phyloP scores from a whole-genome alignment of 23 tunicate species.

The Trididemnum clinides region DNA sequence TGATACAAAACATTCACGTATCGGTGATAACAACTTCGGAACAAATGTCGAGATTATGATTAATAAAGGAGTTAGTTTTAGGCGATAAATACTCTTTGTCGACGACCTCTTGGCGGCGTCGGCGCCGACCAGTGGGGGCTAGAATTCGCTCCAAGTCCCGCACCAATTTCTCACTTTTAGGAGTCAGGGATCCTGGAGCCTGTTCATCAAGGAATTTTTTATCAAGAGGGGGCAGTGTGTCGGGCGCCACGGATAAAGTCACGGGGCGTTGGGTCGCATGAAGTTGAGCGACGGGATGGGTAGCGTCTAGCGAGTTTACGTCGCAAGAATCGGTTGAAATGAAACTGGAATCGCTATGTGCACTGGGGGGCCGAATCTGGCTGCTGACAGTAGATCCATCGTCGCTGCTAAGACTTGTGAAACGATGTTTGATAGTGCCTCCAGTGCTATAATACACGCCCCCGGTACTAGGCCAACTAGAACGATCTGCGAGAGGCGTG shows the following conservation, averaged over 20 bases:
- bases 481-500: background rate
- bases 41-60: too few relatives aligned
- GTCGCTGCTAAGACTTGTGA: conserved; percentile 59
- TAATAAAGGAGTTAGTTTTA: too few relatives aligned
- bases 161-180: conserved; percentile 69
- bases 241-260: conserved; percentile 33
- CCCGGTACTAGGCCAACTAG: background rate
- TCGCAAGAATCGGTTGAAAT: conserved; percentile 79
- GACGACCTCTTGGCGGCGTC: background rate
- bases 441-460: background rate
- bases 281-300: background rate
- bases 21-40: too few relatives aligned
- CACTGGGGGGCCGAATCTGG: conserved; percentile 52
- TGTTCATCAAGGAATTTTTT: background rate
- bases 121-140: conserved; percentile 62
- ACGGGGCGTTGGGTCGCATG: conserved; percentile 42
- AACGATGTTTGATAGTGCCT: conserved; percentile 27
- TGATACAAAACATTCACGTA: too few relatives aligned
- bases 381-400: conserved; percentile 60
- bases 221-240: conserved; percentile 37
- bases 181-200: conserved; percentile 64
- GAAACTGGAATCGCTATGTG: conserved; percentile 71
- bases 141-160: conserved; percentile 67
- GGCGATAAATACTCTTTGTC: too few relatives aligned
- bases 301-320: conserved; percentile 37